Conservation (phyloP, 2,888 invertebrate species). For the Dione vanillae region DNA sequence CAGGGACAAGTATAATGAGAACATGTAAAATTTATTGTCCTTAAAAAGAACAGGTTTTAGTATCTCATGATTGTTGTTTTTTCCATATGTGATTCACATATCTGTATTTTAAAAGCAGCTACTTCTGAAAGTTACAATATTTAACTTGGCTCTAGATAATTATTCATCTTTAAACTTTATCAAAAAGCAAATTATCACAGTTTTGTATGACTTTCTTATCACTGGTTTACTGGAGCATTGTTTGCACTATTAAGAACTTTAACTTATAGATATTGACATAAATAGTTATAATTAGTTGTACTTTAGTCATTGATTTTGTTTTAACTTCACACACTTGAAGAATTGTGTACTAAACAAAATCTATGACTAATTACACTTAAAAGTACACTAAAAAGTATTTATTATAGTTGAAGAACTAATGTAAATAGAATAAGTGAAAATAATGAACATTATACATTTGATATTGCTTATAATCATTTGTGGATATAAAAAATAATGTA, state of each 20-base stretch:
- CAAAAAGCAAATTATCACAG: slow-evolving; percentile 36
- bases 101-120: slow-evolving; percentile 1
- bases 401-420: too few species aligned
- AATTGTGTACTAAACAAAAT: too few species aligned
- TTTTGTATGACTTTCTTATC: slow-evolving; percentile 55
- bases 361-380: too few species aligned
- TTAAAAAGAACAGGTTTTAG: slow-evolving; percentile 19
- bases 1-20: background rate
- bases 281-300: slow-evolving; percentile 4
- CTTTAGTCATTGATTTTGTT: too few species aligned
- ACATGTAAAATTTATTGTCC: slow-evolving; percentile 15
- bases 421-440: too few species aligned
- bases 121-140: background rate
- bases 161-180: slow-evolving; percentile 24
- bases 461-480: too few species aligned
- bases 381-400: too few species aligned
- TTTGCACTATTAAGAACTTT: slow-evolving; percentile 45
- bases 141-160: background rate
- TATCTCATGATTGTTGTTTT: slow-evolving; percentile 7
- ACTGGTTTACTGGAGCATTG: slow-evolving; percentile 58
- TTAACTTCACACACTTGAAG: too few species aligned
- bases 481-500: too few species aligned
- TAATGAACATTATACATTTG: too few species aligned
- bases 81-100: slow-evolving; percentile 7
- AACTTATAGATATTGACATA: background rate